A percentile compares a stretch with the other conserved stretches of the same genome.
phyloP scores from a whole-genome alignment of 2,113 vertebrate species.

The Actinemys pallida region DNA sequence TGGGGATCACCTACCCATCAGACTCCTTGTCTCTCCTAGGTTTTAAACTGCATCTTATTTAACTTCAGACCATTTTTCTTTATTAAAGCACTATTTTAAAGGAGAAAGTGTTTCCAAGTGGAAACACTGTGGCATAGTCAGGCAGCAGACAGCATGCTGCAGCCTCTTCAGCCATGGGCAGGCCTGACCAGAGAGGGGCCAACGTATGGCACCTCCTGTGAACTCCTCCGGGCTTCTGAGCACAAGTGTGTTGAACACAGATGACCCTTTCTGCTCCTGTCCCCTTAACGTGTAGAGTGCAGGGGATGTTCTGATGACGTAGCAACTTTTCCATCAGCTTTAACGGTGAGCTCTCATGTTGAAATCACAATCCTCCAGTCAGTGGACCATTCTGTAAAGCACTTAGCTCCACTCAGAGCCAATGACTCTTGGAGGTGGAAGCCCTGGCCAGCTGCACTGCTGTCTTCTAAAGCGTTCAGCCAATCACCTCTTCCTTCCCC shows the following conservation, averaged over 20 bases:
- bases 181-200: not conserved
- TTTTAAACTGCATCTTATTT: constrained; percentile 69
- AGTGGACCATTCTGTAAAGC: constrained; percentile 29
- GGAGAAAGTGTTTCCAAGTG: constrained; percentile 22
- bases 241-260: not conserved
- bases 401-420: constrained; percentile 54
- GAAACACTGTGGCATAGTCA: not conserved
- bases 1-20: constrained; percentile 48
- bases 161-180: not conserved
- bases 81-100: constrained; percentile 19
- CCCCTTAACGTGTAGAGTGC: not conserved
- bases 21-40: constrained; percentile 50
- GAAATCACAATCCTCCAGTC: constrained; percentile 43
- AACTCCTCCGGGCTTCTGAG: not conserved
- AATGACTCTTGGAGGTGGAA: constrained; percentile 26
- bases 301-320: constrained; percentile 14
- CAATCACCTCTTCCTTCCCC: not conserved
- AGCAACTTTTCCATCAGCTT: constrained; percentile 34
- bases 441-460: constrained; percentile 48
- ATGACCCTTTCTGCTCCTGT: constrained; percentile 22
- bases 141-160: not conserved
- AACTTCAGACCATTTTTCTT: constrained; percentile 58
- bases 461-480: constrained; percentile 31
- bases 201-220: not conserved
- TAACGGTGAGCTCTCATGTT: constrained; percentile 15